Evolutionary conservation across 2,797 vertebrate species (phyloP).

Genomic region (Alca torda): DNA sequence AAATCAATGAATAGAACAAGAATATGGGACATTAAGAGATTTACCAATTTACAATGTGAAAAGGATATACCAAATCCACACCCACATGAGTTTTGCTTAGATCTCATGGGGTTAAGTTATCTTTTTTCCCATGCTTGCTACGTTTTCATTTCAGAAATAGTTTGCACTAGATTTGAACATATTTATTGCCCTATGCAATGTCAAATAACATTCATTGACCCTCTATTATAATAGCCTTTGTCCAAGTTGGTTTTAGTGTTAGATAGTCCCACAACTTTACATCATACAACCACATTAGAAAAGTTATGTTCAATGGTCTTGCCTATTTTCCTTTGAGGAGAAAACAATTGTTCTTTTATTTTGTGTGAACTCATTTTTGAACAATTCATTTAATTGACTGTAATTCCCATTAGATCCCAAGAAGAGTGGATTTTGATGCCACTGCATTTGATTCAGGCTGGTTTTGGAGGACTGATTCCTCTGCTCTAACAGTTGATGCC

Average conservation of each 20-base stretch:
- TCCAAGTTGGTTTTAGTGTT: neutral
- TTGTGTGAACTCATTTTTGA: neutral
- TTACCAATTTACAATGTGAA: neutral
- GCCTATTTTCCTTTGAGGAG: neutral
- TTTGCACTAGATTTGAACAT: neutral
- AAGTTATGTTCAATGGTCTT: neutral
- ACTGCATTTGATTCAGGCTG: neutral
- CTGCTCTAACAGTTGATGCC: neutral
- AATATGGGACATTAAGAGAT: neutral
- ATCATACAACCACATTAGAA: neutral
- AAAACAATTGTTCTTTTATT: neutral
- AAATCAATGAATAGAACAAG: neutral
- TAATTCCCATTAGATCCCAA: neutral
- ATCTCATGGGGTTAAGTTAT: neutral
- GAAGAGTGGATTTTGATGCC: neutral
- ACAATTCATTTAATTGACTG: neutral
- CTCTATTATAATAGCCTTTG: neutral
- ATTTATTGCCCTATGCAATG: neutral
- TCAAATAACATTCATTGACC: neutral
- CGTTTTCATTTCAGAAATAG: neutral
- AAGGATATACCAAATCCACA: neutral
- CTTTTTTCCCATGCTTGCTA: neutral
- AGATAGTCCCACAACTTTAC: neutral
- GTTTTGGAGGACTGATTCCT: neutral
- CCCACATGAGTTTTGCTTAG: neutral